Conservation (phyloP, 2,888 invertebrate species). For the Acrobasis suavella region DNA sequence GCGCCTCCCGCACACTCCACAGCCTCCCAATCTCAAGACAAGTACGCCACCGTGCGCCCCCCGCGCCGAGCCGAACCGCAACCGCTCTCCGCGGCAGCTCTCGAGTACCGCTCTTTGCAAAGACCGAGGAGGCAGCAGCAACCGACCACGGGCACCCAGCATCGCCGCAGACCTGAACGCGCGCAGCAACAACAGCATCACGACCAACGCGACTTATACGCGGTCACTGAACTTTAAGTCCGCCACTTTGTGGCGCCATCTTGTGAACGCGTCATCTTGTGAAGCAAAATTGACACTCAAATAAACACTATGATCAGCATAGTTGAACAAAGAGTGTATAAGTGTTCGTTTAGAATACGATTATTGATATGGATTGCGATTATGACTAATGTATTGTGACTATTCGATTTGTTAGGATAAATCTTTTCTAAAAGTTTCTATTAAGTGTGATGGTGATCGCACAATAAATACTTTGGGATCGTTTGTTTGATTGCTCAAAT, state of each 20-base stretch:
- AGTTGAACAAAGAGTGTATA: conserved; percentile 35
- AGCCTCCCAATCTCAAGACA: conserved; percentile 33
- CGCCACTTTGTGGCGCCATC: conserved; percentile 16
- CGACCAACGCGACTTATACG: conserved; percentile 84
- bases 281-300: conserved; percentile 31
- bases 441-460: conserved; percentile 11
- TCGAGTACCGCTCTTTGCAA: conserved; percentile 84
- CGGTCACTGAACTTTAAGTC: conserved; percentile 37
- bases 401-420: conserved; percentile 10
- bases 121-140: conserved; percentile 69
- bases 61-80: conserved; percentile 72
- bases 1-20: conserved; percentile 49
- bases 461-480: conserved; percentile 11
- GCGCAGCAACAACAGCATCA: conserved; percentile 44
- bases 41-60: conserved; percentile 66
- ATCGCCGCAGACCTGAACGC: conserved; percentile 43
- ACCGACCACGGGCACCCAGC: conserved; percentile 35
- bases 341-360: conserved; percentile 15
- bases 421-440: conserved; percentile 17
- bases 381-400: not conserved
- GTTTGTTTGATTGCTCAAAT: conserved; percentile 17
- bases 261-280: conserved; percentile 7
- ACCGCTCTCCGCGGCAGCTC: conserved; percentile 77
- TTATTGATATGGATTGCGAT: not conserved
- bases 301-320: conserved; percentile 41